These are phyloP conservation scores for Nomada ferruginata DNA, from an alignment of 2,888 invertebrate species.

Conservation along the genomic window DNA sequence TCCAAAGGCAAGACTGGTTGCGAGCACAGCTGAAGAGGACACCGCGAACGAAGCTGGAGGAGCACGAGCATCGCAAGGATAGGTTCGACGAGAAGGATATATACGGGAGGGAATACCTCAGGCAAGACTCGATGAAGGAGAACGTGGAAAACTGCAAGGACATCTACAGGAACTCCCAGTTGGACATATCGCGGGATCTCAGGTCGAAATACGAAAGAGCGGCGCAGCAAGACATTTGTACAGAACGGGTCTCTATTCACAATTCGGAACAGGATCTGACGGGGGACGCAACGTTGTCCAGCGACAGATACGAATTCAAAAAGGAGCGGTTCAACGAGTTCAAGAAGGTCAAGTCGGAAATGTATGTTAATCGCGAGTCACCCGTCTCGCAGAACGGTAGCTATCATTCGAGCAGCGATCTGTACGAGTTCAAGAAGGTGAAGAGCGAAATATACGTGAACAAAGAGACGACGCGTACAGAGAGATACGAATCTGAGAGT, in stretches of 20 bases:
- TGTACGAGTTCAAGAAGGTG: slow-evolving; percentile 80
- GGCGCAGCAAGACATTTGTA: slow-evolving; percentile 77
- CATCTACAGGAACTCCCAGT: slow-evolving; percentile 72
- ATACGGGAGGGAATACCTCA: slow-evolving; percentile 76
- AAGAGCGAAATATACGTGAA: slow-evolving; percentile 79
- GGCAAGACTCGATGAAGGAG: slow-evolving; percentile 80
- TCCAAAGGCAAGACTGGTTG: slow-evolving; percentile 86
- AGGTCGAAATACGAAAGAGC: slow-evolving; percentile 75
- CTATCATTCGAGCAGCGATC: slow-evolving; percentile 75
- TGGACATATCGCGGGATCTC: slow-evolving; percentile 69
- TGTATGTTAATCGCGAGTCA: slow-evolving; percentile 80
- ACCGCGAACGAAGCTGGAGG: slow-evolving; percentile 80
- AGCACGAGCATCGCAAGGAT: slow-evolving; percentile 79
- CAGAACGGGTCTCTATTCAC: slow-evolving; percentile 77
- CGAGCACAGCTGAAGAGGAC: slow-evolving; percentile 82
- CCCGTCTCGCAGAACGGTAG: slow-evolving; percentile 80
- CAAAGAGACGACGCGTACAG: slow-evolving; percentile 71
- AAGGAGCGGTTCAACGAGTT: slow-evolving; percentile 80
- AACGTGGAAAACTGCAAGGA: slow-evolving; percentile 81
- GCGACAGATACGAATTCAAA: slow-evolving; percentile 75
- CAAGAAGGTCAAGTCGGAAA: slow-evolving; percentile 80
- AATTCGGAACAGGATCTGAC: slow-evolving; percentile 77
- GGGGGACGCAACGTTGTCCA: slow-evolving; percentile 71
- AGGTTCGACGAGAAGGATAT: slow-evolving; percentile 78
- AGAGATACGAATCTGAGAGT: slow-evolving; percentile 76